Percentiles rank a stretch among this genome's conserved stretches.
Conservation (phyloP, 92 coral and sea anemone species). For the Heteractis magnifica region DNA sequence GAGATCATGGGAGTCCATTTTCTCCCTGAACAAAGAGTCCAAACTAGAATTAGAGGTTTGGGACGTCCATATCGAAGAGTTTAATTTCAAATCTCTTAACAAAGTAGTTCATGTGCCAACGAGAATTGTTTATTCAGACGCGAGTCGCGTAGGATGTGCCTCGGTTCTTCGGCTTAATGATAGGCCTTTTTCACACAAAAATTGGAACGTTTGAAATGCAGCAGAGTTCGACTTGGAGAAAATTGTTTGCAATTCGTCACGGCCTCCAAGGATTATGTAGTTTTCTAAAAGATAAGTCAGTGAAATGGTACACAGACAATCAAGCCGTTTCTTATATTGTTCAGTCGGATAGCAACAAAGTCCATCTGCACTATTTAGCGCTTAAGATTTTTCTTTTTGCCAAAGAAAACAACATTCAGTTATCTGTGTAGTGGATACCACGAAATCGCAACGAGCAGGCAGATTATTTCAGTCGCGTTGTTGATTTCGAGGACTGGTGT, state of each 20-base stretch:
- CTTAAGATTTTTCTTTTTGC: constrained; percentile 38
- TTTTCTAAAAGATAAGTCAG: constrained; percentile 16
- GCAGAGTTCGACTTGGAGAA: constrained; percentile 62
- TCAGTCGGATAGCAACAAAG: constrained; percentile 47
- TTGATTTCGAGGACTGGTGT: constrained; percentile 41
- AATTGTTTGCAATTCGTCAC: constrained; percentile 20
- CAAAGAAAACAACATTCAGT: constrained; percentile 20
- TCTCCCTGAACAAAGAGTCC: constrained; percentile 24
- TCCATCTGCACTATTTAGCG: constrained; percentile 41
- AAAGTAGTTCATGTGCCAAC: constrained; percentile 12
- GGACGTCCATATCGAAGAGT: constrained; percentile 17
- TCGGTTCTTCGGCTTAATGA: constrained; percentile 45
- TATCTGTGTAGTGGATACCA: constrained; percentile 54
- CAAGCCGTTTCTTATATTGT: constrained; percentile 36
- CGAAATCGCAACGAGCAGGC: constrained; percentile 19
- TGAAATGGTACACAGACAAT: constrained; percentile 54
- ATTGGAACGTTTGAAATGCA: constrained; percentile 48
- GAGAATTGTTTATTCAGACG: constrained; percentile 52
- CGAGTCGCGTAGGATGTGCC: constrained; percentile 56
- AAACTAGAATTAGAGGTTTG: constrained; percentile 45
- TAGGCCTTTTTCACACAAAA: constrained; percentile 40
- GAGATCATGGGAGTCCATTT: constrained; percentile 31
- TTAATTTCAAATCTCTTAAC: constrained; percentile 32
- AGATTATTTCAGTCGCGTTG: constrained; percentile 25
- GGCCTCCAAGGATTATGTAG: constrained; percentile 32